Evolutionary conservation across 2,888 invertebrate species (phyloP), one percentile per base, ranked within the genome.

Genomic region (Podabrus alpinus): DNA sequence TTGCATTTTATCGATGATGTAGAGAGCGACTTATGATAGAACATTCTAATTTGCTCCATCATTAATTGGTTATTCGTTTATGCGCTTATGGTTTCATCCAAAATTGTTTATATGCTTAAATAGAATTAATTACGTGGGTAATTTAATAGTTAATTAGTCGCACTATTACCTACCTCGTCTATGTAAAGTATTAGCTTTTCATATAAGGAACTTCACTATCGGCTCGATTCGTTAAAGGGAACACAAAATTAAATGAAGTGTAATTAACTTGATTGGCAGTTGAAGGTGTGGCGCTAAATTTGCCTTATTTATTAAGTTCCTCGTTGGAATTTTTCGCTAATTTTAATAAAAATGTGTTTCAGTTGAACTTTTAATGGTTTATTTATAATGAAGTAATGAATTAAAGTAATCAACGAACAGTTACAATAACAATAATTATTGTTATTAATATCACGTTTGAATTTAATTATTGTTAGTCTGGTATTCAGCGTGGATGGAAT

Each of bases 381-480:
- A n/a, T 45, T n/a, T n/a, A 45, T 45, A 45, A 45, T 45, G 45
- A n/a, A 45, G 45, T 45, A 45, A 45, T 45, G 45, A 45, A 45
- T 45, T 45, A 45, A 45, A n/a, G n/a, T 24, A 66, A 66, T 16
- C 66, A 66, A 11, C 11, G 5, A 10, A 66, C 13, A 24, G 19
- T 24, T 21, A 60, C 69, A 60, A 19, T 21, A 15, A 17, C 17
- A 15, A 66, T 45, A 66, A 64, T 71, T 21, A 72, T 72, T 67
- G 70, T 72, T 72, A 70, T 70, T 68, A 71, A 64, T 73, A 70
- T 69, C 72, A 72, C 75, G 72, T 75, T 75, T 71, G 68, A 62
- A 60, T 76, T 67, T 68, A 71, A 71, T 73, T 71, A 71, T 76
- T 70, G 73, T 67, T 73, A 71, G 76, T 76, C 60, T 60, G 72